Base-by-base conservation (phyloP, 2,113 vertebrate genomes). In the Scartelaos histophorus region DNA sequence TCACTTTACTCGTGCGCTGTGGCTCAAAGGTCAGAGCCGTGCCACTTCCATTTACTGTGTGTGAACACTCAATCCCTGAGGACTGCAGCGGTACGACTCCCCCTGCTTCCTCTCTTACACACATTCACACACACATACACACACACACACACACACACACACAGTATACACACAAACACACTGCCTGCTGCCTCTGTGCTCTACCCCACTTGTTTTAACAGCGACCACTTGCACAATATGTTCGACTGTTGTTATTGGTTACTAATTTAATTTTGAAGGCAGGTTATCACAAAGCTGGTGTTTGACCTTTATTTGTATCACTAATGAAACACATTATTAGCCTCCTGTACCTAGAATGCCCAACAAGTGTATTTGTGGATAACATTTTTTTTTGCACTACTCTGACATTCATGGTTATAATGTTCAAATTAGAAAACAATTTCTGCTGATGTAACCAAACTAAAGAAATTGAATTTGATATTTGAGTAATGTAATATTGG, bases 21-120 rank as follows among this genome's bases (percentile, higher is more conserved):
- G 56, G 90, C 90, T 90, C 90, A 93, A 94, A 94, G 93, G 93
- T 94, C 93, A 93, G 80, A 92, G 86, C 83, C 78, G 86, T 90
- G 90, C 87, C 89, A 92, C 92, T 92, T 91, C 87, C 87, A 92
- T 92, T 94, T 93, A 88, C 90, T 91, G 89, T 87, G 89, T 89
- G 85, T 86, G 90, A 91, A 91, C 91, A 85, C 87, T 89, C 78
- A 85, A 87, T 93, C 92, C 91, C 89, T 29, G 71, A 88, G 88
- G 92, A 90, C 86, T 68, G 70, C 35, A 79, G 85, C 81, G 81
- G 78, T 71, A 21, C 84, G 58, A 73, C 82, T 81, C 67, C 73
- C 74, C 76, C 60, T 34, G 38, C 38, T 43, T 43, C 7, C 38
- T 43, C 38, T 43, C 38, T 43, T 43, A 43, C 38, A 43, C 75